Conservation (phyloP, 2,797 vertebrate genomes). For the Rousettus madagascariensis region DNA sequence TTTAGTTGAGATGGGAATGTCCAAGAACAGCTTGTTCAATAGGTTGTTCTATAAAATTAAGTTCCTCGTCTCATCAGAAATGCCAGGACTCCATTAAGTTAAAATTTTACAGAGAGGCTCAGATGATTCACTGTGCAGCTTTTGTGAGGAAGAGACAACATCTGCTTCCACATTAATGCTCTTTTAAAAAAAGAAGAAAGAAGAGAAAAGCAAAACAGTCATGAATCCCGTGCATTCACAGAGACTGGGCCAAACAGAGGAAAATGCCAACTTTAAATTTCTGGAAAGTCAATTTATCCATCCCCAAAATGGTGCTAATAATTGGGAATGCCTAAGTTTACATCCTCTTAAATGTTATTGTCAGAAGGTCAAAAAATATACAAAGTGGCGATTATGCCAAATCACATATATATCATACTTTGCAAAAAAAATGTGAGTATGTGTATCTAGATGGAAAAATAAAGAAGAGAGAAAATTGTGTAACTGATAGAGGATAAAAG, state of each 20-base stretch:
- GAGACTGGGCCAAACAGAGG: slow-evolving; percentile 44
- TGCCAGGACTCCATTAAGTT: slow-evolving; percentile 91
- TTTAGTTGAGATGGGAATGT: slow-evolving; percentile 92
- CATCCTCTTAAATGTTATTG: background rate
- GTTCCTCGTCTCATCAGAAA: slow-evolving; percentile 90
- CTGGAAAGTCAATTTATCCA: slow-evolving; percentile 51
- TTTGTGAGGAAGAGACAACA: slow-evolving; percentile 83
- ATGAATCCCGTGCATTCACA: slow-evolving; percentile 31
- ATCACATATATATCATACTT: background rate
- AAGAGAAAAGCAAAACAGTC: slow-evolving; percentile 72
- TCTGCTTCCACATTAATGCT: slow-evolving; percentile 84
- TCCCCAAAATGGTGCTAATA: background rate
- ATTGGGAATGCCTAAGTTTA: background rate
- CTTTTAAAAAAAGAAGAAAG: slow-evolving; percentile 13
- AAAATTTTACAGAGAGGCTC: slow-evolving; percentile 88
- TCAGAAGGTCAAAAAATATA: background rate
- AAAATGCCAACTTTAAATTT: slow-evolving; percentile 8
- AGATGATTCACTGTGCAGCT: slow-evolving; percentile 88
- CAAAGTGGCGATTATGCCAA: background rate
- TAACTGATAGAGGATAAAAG: background rate
- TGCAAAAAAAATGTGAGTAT: background rate
- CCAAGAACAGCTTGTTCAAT: slow-evolving; percentile 92
- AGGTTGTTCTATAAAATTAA: slow-evolving; percentile 92
- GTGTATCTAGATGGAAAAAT: background rate
- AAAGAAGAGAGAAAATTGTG: background rate